These are phyloP conservation scores for Balanococcus diminutus DNA, from an alignment of 2,888 invertebrate species.

Conservation along the genomic window DNA sequence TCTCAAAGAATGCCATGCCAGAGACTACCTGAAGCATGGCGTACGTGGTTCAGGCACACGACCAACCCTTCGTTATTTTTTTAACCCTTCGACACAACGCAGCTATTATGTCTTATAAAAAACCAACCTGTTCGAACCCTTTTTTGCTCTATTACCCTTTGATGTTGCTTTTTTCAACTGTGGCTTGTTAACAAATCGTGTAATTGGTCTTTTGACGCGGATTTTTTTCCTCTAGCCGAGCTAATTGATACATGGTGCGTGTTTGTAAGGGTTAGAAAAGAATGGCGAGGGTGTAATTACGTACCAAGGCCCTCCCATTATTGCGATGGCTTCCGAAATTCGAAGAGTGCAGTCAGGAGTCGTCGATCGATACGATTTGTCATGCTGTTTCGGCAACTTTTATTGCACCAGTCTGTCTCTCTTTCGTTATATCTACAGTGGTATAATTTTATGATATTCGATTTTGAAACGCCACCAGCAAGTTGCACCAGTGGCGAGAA, in stretches of 20 bases:
- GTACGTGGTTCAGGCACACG: background rate
- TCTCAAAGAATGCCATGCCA: background rate
- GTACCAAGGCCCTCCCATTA: slow-evolving; percentile 21
- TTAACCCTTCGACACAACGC: slow-evolving; percentile 6
- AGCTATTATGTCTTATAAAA: background rate
- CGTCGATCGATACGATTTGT: background rate
- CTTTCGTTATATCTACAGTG: background rate
- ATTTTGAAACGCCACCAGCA: background rate
- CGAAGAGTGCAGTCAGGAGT: too few relatives aligned
- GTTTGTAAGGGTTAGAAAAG: background rate
- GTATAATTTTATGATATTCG: background rate
- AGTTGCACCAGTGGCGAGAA: background rate
- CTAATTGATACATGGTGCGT: background rate
- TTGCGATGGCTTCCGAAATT: slow-evolving; percentile 8
- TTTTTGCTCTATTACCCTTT: background rate
- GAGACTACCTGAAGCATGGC: background rate
- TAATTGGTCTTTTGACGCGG: background rate
- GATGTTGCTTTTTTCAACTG: background rate
- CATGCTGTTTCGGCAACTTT: background rate
- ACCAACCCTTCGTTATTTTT: slow-evolving; percentile 18
- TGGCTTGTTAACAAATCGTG: background rate
- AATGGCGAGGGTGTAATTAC: slow-evolving; percentile 8
- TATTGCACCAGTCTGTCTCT: too few relatives aligned
- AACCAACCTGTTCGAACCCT: slow-evolving; percentile 12
- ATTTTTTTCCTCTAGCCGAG: background rate